A percentile compares a stretch with the other conserved stretches of the same genome.
Evolutionary conservation across 2,888 invertebrate species (phyloP).

Genomic region (Dryobota labecula): DNA sequence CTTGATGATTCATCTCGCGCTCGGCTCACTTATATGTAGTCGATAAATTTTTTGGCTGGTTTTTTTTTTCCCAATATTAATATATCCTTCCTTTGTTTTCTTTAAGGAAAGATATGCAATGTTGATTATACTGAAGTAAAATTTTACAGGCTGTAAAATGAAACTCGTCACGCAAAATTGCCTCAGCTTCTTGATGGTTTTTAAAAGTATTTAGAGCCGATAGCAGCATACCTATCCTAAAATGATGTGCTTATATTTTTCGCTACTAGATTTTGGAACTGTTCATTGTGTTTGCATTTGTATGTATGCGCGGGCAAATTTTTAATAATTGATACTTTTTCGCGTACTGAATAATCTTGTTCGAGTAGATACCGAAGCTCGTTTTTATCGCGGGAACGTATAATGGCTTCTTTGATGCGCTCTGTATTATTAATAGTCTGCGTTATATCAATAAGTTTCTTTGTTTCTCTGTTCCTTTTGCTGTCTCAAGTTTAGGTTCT

Average conservation of each 20-base stretch:
- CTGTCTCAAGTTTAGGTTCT: constrained; percentile 31
- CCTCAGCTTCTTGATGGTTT: constrained; percentile 20
- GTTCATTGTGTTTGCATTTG: constrained; percentile 16
- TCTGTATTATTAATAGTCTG: constrained; percentile 61
- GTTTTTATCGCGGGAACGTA: constrained; percentile 67
- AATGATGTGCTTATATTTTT: constrained; percentile 2
- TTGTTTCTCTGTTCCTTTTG: constrained; percentile 64
- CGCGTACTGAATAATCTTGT: constrained; percentile 46
- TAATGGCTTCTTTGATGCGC: constrained; percentile 67
- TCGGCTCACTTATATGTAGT: neutral
- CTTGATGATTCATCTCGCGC: neutral
- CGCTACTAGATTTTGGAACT: constrained; percentile 9
- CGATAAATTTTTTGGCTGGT: neutral
- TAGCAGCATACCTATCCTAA: constrained; percentile 5
- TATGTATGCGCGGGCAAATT: constrained; percentile 2
- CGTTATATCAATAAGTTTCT: constrained; percentile 61
- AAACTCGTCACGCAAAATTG: constrained; percentile 33
- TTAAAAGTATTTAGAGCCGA: constrained; percentile 27
- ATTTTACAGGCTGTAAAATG: constrained; percentile 30
- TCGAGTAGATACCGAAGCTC: constrained; percentile 55
- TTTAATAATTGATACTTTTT: constrained; percentile 49
- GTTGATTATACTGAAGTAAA: constrained; percentile 4
- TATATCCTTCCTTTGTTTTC: constrained; percentile 3
- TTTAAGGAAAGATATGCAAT: constrained; percentile 15
- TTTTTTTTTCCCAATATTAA: neutral